A percentile compares a stretch with the other conserved stretches of the same genome.
Conservation (phyloP, 2,888 invertebrate genomes). For the Heliconius charithonia region DNA sequence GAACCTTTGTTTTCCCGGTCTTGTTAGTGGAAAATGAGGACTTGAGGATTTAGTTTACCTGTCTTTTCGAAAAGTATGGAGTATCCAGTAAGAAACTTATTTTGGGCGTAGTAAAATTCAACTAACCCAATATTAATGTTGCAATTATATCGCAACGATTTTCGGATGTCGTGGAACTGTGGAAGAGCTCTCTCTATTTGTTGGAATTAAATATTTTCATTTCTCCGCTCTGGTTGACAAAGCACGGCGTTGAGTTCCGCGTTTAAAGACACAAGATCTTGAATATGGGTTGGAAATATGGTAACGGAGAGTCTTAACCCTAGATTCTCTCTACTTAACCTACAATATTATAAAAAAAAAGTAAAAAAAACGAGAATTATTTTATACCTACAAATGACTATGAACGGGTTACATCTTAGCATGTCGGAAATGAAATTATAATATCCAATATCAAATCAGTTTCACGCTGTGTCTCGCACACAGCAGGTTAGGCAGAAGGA, state of each 20-base stretch:
- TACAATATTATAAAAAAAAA: neutral
- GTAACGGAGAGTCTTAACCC: neutral
- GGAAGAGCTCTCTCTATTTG: too few species aligned
- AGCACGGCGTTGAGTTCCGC: too few species aligned
- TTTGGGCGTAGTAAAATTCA: neutral
- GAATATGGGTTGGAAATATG: too few species aligned
- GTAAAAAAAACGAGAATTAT: neutral
- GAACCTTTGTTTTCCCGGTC: neutral
- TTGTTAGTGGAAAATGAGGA: neutral
- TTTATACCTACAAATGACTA: neutral
- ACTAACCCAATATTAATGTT: neutral
- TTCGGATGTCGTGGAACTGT: neutral
- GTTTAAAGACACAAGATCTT: too few species aligned
- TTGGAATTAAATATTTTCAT: too few species aligned
- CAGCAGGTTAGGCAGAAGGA: too few species aligned
- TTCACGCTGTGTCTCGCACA: too few species aligned
- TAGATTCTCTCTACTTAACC: neutral
- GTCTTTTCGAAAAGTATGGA: neutral
- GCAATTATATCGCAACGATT: neutral
- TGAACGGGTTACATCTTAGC: neutral
- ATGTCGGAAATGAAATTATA: too few species aligned
- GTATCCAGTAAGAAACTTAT: neutral
- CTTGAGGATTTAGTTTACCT: neutral
- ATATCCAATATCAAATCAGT: too few species aligned
- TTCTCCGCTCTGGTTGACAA: neutral